phyloP scores from a whole-genome alignment of 2,113 vertebrate species.

The Paramisgurnus dabryanus region DNA sequence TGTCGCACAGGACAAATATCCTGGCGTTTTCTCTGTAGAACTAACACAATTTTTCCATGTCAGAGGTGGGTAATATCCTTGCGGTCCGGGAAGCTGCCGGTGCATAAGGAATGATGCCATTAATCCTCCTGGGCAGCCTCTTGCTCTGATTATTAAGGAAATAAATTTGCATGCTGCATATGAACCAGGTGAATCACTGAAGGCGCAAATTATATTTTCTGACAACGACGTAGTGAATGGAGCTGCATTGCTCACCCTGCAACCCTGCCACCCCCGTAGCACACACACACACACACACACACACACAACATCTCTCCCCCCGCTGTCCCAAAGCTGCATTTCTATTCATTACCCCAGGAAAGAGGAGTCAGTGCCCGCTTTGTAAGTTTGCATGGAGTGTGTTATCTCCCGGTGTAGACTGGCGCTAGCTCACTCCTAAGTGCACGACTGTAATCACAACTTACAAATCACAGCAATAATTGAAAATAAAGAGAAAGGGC shows the following conservation, averaged over 20 bases:
- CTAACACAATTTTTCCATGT: slow-evolving; percentile 99
- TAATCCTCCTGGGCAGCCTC: slow-evolving; percentile 99
- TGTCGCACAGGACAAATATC: slow-evolving; percentile 99
- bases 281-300: slow-evolving; percentile 54
- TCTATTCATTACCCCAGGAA: slow-evolving; percentile 92
- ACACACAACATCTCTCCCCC: slow-evolving; percentile 33
- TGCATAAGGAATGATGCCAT: slow-evolving; percentile 98
- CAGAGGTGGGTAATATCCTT: slow-evolving; percentile 97
- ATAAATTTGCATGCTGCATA: slow-evolving; percentile 99
- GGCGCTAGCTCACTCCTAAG: slow-evolving; percentile 77
- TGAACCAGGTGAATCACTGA: slow-evolving; percentile 99
- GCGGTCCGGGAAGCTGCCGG: slow-evolving; percentile 79
- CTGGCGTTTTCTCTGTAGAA: slow-evolving; percentile 98
- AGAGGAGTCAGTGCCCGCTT: slow-evolving; percentile 88
- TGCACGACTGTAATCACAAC: slow-evolving; percentile 88
- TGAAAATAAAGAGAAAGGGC: slow-evolving; percentile 85
- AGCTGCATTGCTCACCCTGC: slow-evolving; percentile 75
- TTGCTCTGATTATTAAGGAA: slow-evolving; percentile 99
- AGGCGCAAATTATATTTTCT: slow-evolving; percentile 99
- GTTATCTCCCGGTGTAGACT: slow-evolving; percentile 84
- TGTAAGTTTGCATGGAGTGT: slow-evolving; percentile 92
- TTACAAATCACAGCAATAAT: slow-evolving; percentile 79
- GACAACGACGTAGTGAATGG: slow-evolving; percentile 97
- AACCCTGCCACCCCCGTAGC: slow-evolving; percentile 57
- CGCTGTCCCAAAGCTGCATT: slow-evolving; percentile 84